A percentile compares a stretch with the other conserved stretches of the same genome.
Evolutionary conservation across 2,797 vertebrate species (phyloP).

Genomic region (Tiaroga cobitis): DNA sequence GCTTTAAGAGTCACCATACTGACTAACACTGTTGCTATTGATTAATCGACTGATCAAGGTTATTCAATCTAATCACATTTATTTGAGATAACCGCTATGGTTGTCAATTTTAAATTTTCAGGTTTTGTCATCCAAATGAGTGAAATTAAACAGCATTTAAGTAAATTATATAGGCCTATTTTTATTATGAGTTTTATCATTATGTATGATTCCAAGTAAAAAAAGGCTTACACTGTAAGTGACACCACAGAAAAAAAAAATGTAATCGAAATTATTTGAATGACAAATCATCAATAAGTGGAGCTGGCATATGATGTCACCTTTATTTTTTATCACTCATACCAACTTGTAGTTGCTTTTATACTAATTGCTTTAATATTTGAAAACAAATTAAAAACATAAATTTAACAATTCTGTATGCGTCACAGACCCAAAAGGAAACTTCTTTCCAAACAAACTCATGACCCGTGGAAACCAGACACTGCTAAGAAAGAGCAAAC

Average conservation of each 20-base stretch:
- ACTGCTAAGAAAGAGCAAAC: conserved; percentile 58
- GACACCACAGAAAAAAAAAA: background rate
- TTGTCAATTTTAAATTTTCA: background rate
- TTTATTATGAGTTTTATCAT: background rate
- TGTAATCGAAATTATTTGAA: background rate
- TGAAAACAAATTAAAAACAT: background rate
- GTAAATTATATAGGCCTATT: background rate
- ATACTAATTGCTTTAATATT: background rate
- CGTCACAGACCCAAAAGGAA: conserved; percentile 71
- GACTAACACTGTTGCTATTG: background rate
- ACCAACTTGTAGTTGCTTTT: background rate
- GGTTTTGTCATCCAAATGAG: background rate
- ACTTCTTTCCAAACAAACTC: conserved; percentile 61
- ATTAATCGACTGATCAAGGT: background rate
- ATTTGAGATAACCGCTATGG: background rate
- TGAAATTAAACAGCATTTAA: background rate
- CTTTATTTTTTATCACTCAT: background rate
- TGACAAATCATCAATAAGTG: background rate
- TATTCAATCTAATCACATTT: background rate
- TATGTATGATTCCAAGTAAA: background rate
- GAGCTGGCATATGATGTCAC: background rate
- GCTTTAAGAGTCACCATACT: background rate
- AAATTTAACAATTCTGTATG: background rate
- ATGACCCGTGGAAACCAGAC: conserved; percentile 66
- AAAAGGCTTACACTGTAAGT: background rate